Evolutionary conservation across 2,113 vertebrate species (phyloP).

Genomic region (Mystacornis crossleyi): DNA sequence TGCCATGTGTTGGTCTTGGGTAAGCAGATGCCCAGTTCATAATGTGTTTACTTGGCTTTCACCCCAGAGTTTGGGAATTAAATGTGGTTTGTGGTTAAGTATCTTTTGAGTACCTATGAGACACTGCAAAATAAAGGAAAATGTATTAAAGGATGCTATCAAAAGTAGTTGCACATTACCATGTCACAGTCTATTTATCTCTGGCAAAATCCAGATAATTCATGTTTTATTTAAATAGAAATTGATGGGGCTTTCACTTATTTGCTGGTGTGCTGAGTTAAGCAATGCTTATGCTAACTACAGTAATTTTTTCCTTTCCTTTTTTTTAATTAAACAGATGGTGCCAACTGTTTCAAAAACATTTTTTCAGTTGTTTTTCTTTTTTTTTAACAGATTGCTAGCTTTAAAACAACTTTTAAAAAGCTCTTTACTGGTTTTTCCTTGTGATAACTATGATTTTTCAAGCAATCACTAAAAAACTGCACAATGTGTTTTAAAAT

Average conservation of each 20-base stretch:
- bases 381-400: neutral
- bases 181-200: neutral
- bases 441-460: neutral
- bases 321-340: neutral
- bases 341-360: constrained; percentile 12
- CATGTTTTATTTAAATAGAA: neutral
- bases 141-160: neutral
- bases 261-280: neutral
- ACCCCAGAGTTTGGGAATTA: neutral
- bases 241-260: neutral
- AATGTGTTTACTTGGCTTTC: constrained; percentile 44
- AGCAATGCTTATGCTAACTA: neutral
- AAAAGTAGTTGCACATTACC: neutral
- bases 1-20: constrained; percentile 5
- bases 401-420: neutral
- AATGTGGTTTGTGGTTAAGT: constrained; percentile 13
- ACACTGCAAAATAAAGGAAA: neutral
- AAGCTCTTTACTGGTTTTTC: neutral
- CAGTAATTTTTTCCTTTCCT: neutral
- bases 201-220: neutral
- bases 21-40: neutral
- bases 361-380: neutral
- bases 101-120: constrained; percentile 1
- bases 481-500: neutral
- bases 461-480: neutral